A percentile compares a stretch with the other conserved stretches of the same genome.
Evolutionary conservation across 2,888 invertebrate genomes (phyloP).

Genomic region (Athalia cordata): DNA sequence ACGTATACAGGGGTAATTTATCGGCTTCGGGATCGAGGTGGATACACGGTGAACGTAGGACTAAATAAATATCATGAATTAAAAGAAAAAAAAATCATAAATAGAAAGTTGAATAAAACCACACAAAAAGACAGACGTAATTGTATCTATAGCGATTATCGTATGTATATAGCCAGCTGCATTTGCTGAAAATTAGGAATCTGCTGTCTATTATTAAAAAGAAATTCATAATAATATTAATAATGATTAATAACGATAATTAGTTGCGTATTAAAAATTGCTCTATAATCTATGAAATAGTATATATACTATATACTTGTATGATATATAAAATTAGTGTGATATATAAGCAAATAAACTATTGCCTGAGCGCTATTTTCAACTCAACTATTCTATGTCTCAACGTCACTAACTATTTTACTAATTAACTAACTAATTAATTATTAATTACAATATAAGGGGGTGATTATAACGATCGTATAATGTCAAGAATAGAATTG

Average conservation of each 20-base stretch:
- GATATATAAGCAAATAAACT: not conserved
- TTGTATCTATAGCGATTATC: not conserved
- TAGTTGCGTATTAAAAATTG: too few species aligned
- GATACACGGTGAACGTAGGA: constrained; percentile 2
- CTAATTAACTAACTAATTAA: constrained; percentile 36
- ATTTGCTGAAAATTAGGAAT: constrained; percentile 29
- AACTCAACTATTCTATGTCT: constrained; percentile 30
- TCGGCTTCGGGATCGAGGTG: constrained; percentile 34
- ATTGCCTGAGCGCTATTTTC: constrained; percentile 38
- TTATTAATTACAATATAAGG: not conserved
- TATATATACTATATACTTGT: not conserved
- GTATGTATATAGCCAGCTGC: not conserved
- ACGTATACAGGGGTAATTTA: not conserved
- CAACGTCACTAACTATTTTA: constrained; percentile 35
- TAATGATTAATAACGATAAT: not conserved
- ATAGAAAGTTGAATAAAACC: constrained; percentile 3
- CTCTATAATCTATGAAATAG: too few species aligned
- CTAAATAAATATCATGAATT: not conserved
- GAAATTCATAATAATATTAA: not conserved
- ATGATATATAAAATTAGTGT: constrained; percentile 1
- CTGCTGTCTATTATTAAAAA: constrained; percentile 15
- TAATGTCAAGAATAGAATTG: too few species aligned
- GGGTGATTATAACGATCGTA: too few species aligned
- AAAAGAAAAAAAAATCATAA: constrained; percentile 4
- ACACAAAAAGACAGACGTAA: constrained; percentile 12